These are phyloP conservation scores for Chrysopa pallens DNA, from an alignment of 1,140 invertebrate genomes.

Conservation along the genomic window DNA sequence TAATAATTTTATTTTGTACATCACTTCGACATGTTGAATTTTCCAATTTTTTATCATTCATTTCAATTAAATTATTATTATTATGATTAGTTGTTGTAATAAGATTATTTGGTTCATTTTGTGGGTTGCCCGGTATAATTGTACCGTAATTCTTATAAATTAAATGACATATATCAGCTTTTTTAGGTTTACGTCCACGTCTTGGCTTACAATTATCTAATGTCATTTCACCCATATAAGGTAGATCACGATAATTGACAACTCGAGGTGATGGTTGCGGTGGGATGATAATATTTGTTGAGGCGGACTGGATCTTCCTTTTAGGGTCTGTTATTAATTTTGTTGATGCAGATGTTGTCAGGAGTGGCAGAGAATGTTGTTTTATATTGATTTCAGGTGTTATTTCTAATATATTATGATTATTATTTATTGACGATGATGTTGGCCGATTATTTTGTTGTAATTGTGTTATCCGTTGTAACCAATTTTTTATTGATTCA, in stretches of 20 bases:
- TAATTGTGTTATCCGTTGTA: conserved; percentile 47
- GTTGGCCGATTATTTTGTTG: conserved; percentile 30
- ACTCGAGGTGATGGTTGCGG: conserved; percentile 28
- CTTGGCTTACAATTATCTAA: conserved; percentile 68
- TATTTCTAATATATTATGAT: conserved; percentile 1
- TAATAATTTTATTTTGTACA: conserved; percentile 49
- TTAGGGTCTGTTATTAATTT: conserved; percentile 3
- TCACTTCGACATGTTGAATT: conserved; percentile 29
- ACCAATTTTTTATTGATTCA: conserved; percentile 50
- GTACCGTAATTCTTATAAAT: conserved; percentile 82
- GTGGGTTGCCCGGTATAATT: conserved; percentile 51
- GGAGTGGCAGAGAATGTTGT: conserved; percentile 6
- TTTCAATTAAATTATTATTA: background rate
- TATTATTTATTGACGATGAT: conserved; percentile 1
- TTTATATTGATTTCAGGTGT: conserved; percentile 1
- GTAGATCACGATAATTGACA: conserved; percentile 61
- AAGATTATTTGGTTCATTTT: conserved; percentile 5
- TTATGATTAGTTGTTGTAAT: conserved; percentile 10
- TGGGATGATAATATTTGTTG: conserved; percentile 10
- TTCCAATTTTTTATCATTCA: background rate
- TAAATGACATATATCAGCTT: conserved; percentile 77
- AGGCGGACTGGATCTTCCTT: conserved; percentile 20
- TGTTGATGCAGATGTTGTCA: background rate
- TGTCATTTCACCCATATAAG: conserved; percentile 82
- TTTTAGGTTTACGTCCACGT: conserved; percentile 71